These are phyloP conservation scores for Plutomurus gul DNA, from an alignment of 1,140 invertebrate species.

Conservation along the genomic window DNA sequence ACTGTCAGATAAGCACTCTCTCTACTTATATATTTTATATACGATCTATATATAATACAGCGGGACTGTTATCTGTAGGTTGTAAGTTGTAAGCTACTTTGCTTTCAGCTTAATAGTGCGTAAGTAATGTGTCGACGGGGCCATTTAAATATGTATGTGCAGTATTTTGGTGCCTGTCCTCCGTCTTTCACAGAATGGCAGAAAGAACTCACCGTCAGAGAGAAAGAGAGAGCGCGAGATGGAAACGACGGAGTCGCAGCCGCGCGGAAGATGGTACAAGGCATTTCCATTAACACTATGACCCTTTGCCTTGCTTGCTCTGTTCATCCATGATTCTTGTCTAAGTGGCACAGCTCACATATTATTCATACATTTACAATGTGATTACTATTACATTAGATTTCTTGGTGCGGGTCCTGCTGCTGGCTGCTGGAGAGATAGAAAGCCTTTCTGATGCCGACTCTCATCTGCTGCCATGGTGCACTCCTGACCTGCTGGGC, in stretches of 20 bases:
- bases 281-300: conserved; percentile 21
- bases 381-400: not conserved
- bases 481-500: no score
- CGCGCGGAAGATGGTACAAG: conserved; percentile 18
- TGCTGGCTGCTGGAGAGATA: no score
- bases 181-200: no score
- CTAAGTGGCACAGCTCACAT: not conserved
- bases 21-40: no score
- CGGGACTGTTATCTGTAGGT: not conserved
- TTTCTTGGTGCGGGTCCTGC: no score
- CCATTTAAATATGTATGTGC: conserved; percentile 5
- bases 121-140: not conserved
- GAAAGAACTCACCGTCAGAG: not conserved
- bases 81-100: not conserved
- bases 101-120: conserved; percentile 13
- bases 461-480: no score
- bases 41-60: no score
- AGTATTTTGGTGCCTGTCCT: no score
- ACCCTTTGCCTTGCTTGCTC: not conserved
- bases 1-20: no score
- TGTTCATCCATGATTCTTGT: not conserved
- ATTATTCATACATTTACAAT: not conserved
- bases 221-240: not conserved
- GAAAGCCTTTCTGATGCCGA: no score
- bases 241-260: not conserved